Conservation (phyloP, 2,797 vertebrate species). For the Oreochromis grahami region DNA sequence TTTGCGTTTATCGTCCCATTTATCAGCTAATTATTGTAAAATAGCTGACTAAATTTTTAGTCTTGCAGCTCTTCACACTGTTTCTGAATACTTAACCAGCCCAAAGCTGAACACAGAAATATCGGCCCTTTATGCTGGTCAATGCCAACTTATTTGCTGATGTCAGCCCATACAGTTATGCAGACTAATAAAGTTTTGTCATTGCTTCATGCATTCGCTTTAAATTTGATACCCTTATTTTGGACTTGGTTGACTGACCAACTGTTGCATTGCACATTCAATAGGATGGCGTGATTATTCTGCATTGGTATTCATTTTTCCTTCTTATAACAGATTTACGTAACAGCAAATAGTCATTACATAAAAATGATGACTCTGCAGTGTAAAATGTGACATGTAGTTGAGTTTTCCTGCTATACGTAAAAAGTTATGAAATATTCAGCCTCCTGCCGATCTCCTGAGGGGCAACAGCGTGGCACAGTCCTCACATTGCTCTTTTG, state of each 20-base stretch:
- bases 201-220: background rate
- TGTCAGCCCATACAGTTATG: background rate
- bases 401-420: background rate
- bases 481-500: slow-evolving; percentile 8
- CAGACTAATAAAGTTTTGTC: background rate
- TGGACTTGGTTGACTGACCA: background rate
- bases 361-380: background rate
- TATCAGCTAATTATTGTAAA: background rate
- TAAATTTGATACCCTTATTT: background rate
- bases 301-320: background rate
- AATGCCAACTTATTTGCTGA: background rate
- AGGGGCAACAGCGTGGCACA: slow-evolving; percentile 2
- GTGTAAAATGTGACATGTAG: background rate
- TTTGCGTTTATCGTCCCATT: background rate
- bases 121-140: background rate
- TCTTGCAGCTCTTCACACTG: background rate
- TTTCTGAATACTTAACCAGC: background rate
- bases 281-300: background rate
- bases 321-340: background rate
- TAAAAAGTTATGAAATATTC: slow-evolving; percentile 35
- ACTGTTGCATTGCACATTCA: background rate
- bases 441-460: slow-evolving; percentile 5
- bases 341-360: background rate
- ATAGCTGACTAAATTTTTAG: background rate
- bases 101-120: background rate